Conservation (phyloP, 2,888 invertebrate genomes). For the Dryobota labecula region DNA sequence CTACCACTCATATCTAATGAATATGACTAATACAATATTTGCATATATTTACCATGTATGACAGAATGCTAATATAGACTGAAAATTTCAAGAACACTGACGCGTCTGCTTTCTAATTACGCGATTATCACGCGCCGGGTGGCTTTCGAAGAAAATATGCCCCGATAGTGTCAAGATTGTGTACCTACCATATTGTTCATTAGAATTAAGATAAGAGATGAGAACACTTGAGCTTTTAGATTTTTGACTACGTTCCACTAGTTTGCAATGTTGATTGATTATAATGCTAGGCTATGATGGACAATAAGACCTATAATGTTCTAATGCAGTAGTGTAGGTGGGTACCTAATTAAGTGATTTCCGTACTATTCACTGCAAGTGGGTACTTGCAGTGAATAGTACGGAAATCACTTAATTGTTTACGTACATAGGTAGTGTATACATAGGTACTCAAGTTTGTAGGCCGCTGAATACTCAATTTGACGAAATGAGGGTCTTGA, state of each 20-base stretch:
- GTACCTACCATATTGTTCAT: constrained; percentile 7
- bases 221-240: background rate
- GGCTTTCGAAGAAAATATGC: constrained; percentile 47
- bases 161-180: constrained; percentile 29
- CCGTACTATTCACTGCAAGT: background rate
- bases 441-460: background rate
- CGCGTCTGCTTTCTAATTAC: constrained; percentile 37
- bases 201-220: constrained; percentile 3
- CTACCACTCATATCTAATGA: constrained; percentile 7
- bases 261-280: background rate
- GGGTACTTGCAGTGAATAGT: background rate
- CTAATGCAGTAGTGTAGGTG: background rate
- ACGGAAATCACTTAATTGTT: background rate
- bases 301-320: background rate
- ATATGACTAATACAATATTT: constrained; percentile 30
- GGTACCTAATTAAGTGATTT: background rate
- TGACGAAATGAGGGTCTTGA: background rate
- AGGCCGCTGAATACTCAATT: background rate
- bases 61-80: constrained; percentile 39
- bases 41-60: constrained; percentile 2
- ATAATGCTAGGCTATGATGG: background rate
- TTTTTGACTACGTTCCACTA: background rate
- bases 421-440: too few relatives aligned
- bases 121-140: constrained; percentile 40
- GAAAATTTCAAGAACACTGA: constrained; percentile 53